Conservation (phyloP, 2,797 vertebrate species). For the Acanthurus lineatus region DNA sequence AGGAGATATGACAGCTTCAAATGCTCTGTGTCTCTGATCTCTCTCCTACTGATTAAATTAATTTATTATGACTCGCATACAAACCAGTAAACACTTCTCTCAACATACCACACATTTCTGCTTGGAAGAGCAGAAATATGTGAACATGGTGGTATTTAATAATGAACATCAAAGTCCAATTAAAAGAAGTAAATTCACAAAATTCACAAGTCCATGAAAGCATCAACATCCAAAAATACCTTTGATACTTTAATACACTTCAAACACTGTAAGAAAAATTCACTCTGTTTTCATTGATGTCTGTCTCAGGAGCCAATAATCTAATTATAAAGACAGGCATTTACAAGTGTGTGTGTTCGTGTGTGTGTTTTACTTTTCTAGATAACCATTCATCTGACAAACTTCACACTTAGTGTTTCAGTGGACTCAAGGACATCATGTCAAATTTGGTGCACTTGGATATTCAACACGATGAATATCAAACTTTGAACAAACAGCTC, state of each 20-base stretch:
- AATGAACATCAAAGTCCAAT: conserved; percentile 25
- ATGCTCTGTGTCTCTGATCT: conserved; percentile 49
- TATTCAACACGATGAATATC: too few relatives aligned
- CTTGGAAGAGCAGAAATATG: background rate
- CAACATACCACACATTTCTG: conserved; percentile 11
- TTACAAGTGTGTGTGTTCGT: too few relatives aligned
- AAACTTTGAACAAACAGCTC: too few relatives aligned
- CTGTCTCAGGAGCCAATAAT: background rate
- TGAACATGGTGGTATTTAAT: conserved; percentile 20
- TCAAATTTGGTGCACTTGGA: too few relatives aligned
- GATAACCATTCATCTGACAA: too few relatives aligned
- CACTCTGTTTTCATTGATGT: background rate
- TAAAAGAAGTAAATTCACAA: background rate
- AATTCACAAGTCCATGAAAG: background rate
- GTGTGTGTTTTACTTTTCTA: too few relatives aligned
- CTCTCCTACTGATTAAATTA: conserved; percentile 29
- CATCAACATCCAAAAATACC: background rate
- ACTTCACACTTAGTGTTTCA: too few relatives aligned
- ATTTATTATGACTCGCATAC: conserved; percentile 22
- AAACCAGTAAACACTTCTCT: conserved; percentile 22
- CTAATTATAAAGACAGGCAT: too few relatives aligned
- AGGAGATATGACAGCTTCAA: conserved; percentile 62
- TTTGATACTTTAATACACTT: background rate
- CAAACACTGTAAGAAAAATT: background rate
- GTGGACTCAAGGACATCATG: too few relatives aligned